Conservation (phyloP, 2,888 invertebrate species). For the Sminthurides aquaticus region DNA sequence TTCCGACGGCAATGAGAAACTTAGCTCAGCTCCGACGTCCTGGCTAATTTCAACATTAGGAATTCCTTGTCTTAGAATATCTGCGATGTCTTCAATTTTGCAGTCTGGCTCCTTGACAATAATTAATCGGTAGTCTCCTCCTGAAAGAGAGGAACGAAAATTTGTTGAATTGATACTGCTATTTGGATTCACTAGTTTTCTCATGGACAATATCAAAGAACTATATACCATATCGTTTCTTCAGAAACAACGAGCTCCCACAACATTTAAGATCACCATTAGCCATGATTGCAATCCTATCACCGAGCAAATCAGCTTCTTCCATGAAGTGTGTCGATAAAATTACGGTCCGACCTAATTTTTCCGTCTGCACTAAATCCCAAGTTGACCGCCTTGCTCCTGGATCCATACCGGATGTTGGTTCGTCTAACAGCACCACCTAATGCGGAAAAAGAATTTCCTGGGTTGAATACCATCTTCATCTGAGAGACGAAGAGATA, state of each 20-base stretch:
- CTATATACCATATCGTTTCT: slow-evolving; percentile 54
- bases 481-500: not conserved
- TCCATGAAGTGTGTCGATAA: slow-evolving; percentile 93
- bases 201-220: slow-evolving; percentile 12
- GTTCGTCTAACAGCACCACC: slow-evolving; percentile 53
- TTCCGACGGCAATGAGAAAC: slow-evolving; percentile 60
- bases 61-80: slow-evolving; percentile 57
- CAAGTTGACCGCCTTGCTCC: slow-evolving; percentile 49
- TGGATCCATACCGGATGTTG: slow-evolving; percentile 49
- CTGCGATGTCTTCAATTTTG: slow-evolving; percentile 51
- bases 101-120: slow-evolving; percentile 55
- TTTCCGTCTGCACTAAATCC: slow-evolving; percentile 48
- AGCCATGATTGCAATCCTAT: slow-evolving; percentile 79
- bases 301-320: slow-evolving; percentile 85
- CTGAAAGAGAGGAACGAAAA: slow-evolving; percentile 4
- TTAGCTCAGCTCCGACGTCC: slow-evolving; percentile 68
- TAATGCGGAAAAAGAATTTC: slow-evolving; percentile 42
- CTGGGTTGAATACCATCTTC: not conserved
- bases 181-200: not conserved
- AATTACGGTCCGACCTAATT: slow-evolving; percentile 68
- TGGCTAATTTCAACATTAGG: slow-evolving; percentile 60
- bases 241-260: slow-evolving; percentile 76
- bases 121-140: slow-evolving; percentile 70
- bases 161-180: not conserved
- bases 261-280: slow-evolving; percentile 64